Percentiles rank a stretch among this genome's conserved stretches.
phyloP scores from a whole-genome alignment of 2,888 invertebrate species.

The Drosophila tanythrix region DNA sequence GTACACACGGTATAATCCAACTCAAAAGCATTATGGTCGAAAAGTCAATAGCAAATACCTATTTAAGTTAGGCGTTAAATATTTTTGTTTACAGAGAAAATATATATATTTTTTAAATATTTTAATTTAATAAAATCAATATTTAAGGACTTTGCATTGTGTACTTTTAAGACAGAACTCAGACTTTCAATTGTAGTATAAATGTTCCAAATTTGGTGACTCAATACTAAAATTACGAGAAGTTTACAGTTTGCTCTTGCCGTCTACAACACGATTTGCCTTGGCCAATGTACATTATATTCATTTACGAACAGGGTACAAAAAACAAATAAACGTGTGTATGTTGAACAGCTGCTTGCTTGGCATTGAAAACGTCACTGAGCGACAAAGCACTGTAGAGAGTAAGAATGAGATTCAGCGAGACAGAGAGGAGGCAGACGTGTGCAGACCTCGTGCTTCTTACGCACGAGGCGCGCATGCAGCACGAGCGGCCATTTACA shows the following conservation, averaged over 20 bases:
- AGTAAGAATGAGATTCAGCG: slow-evolving; percentile 10
- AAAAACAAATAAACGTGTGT: slow-evolving; percentile 33
- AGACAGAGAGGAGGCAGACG: slow-evolving; percentile 25
- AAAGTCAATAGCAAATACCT: neutral
- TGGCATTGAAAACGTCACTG: slow-evolving; percentile 72
- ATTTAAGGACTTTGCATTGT: neutral
- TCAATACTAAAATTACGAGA: neutral
- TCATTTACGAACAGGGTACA: neutral
- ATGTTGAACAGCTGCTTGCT: slow-evolving; percentile 72
- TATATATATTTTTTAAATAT: neutral
- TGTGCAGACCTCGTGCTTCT: slow-evolving; percentile 41
- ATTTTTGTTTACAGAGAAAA: neutral
- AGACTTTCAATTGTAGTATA: neutral
- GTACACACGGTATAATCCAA: too few relatives aligned
- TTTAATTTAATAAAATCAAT: neutral
- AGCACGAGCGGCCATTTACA: slow-evolving; percentile 20
- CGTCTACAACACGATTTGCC: neutral
- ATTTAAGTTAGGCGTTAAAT: neutral
- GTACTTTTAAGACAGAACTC: neutral
- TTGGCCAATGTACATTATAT: neutral
- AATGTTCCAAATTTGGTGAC: neutral
- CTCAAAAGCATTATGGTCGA: too few relatives aligned
- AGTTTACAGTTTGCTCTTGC: neutral
- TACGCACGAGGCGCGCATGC: slow-evolving; percentile 36
- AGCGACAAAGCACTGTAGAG: slow-evolving; percentile 31